Evolutionary conservation across 2,113 vertebrate genomes (phyloP).

Genomic region (Callocephalon fimbriatum): DNA sequence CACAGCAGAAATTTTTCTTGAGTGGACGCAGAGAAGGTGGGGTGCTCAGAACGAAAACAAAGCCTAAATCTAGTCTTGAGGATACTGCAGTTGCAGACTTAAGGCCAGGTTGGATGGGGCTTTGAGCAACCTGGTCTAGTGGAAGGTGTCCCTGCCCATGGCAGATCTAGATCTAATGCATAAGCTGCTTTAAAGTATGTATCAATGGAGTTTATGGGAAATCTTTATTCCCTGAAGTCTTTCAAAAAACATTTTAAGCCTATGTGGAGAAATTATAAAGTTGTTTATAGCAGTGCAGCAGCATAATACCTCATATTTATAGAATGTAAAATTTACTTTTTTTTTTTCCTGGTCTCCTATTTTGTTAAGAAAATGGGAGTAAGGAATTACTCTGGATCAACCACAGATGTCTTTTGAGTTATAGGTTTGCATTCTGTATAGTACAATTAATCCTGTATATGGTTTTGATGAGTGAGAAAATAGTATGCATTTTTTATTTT

Average conservation of each 20-base stretch:
- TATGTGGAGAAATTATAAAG: not conserved
- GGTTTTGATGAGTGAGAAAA: not conserved
- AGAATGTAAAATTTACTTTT: not conserved
- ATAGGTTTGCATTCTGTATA: not conserved
- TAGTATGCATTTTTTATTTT: not conserved
- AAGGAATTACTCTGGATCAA: not conserved
- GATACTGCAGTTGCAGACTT: not conserved
- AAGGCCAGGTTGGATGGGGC: not conserved
- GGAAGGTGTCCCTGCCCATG: not conserved
- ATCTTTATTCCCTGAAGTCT: not conserved
- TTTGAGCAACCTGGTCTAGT: not conserved
- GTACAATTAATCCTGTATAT: rapidly evolving
- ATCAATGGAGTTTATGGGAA: not conserved
- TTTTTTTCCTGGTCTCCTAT: not conserved
- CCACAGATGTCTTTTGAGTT: not conserved
- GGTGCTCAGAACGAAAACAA: not conserved
- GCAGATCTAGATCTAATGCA: not conserved
- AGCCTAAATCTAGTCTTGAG: not conserved
- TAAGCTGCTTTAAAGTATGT: not conserved
- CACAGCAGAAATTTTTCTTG: not conserved
- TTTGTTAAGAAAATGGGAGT: not conserved
- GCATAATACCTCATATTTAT: not conserved
- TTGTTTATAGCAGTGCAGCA: not conserved
- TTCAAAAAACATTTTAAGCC: not conserved
- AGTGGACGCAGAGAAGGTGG: not conserved